Percentiles rank a stretch among this genome's conserved stretches.
phyloP scores from a whole-genome alignment of 2,888 invertebrate species.

The Phanerotoma sp. region DNA sequence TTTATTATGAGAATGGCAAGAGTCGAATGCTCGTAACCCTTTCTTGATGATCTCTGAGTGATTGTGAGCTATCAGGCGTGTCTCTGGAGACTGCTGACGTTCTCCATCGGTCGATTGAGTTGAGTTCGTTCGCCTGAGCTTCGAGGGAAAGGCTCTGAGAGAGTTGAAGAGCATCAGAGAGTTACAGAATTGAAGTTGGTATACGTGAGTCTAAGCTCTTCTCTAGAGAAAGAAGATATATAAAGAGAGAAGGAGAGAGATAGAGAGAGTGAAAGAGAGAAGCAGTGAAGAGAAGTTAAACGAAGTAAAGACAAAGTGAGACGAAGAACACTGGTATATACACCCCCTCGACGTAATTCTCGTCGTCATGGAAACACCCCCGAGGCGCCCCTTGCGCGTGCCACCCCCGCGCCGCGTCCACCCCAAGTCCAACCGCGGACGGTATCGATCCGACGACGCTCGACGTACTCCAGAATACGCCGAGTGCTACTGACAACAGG shows the following conservation, averaged over 20 bases:
- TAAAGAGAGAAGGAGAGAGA: not conserved
- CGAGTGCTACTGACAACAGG: constrained; percentile 43
- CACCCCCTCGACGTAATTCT: constrained; percentile 38
- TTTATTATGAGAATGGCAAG: too few relatives aligned
- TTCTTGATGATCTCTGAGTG: not conserved
- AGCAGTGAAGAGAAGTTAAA: not conserved
- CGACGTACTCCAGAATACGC: constrained; percentile 38
- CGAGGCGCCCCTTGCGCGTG: constrained; percentile 46
- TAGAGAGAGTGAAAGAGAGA: constrained; percentile 6
- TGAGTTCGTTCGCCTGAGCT: not conserved
- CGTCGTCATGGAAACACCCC: constrained; percentile 53
- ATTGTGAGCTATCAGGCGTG: not conserved
- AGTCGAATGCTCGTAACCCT: too few relatives aligned
- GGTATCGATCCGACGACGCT: constrained; percentile 41
- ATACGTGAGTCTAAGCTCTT: constrained; percentile 18
- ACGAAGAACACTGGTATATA: not conserved
- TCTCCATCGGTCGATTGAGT: constrained; percentile 13
- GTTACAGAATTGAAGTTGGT: constrained; percentile 28
- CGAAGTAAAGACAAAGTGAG: not conserved
- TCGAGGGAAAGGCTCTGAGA: constrained; percentile 13
- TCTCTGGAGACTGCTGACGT: constrained; percentile 4
- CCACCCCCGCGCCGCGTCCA: constrained; percentile 47
- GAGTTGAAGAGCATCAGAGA: constrained; percentile 15
- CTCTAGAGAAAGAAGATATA: not conserved
- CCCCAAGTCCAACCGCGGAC: constrained; percentile 26